Evolutionary conservation across 2,888 invertebrate species (phyloP), one percentile per base, ranked within the genome.

Genomic region (Diaprepes abbreviatus): DNA sequence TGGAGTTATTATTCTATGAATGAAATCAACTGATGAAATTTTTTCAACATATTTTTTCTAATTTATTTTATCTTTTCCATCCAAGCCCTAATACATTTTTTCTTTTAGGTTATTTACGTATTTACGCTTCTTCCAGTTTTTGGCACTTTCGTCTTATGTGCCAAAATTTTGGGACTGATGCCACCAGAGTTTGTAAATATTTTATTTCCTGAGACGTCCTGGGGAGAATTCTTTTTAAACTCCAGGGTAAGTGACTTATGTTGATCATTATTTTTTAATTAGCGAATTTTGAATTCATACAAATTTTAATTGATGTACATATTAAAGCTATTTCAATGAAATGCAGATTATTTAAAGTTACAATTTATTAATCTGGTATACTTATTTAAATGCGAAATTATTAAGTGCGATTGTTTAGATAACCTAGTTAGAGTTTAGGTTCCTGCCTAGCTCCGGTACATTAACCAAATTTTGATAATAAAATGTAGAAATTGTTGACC

Each of bases 211-310:
- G 91, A 92, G 75, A 93, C 93, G 3, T 90, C 91, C 36, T 95
- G 95, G 91, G 89, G 88, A 75, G 94, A 95, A 80, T 95, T 95
- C 84, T 93, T 96, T 81, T 87, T 92, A 48, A 94, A 95, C 80
- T 89, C 91, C 60, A 91, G 91, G 85, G 93, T 92, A 84, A 83
- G 85, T 63, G 6, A 7, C n/a, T n/a, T n/a, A n/a, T n/a, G n/a
- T n/a, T n/a, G n/a, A n/a, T n/a, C n/a, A n/a, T n/a, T n/a, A n/a
- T n/a, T n/a, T n/a, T n/a, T n/a, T n/a, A n/a, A n/a, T n/a, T n/a
- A n/a, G n/a, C n/a, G n/a, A n/a, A n/a, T n/a, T n/a, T n/a, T n/a
- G n/a, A n/a, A n/a, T n/a, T n/a, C n/a, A n/a, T n/a, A n/a, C n/a
- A n/a, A n/a, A n/a, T n/a, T n/a, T n/a, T n/a, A n/a, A n/a, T n/a